A percentile compares a stretch with the other conserved stretches of the same genome.
These are phyloP conservation scores for Nothura maculosa DNA, from an alignment of 2,797 vertebrate species.

Conservation along the genomic window DNA sequence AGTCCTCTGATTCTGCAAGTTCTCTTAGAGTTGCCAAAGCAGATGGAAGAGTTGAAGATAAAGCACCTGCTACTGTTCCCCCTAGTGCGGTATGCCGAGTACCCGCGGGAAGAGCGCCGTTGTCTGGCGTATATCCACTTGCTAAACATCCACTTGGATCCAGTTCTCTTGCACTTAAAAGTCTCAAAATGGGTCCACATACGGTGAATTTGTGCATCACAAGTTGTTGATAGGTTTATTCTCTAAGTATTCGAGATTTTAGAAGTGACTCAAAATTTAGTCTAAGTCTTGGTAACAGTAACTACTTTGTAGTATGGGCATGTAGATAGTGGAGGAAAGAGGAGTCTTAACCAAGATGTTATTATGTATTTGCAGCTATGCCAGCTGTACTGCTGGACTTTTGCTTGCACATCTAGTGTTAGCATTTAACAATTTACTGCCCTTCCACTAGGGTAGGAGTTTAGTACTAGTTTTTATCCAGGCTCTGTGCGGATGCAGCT, in stretches of 20 bases:
- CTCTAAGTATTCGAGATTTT: background rate
- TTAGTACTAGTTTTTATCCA: background rate
- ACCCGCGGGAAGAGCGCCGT: background rate
- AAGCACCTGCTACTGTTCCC: slow-evolving; percentile 82
- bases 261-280: background rate
- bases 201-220: background rate
- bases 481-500: background rate
- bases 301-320: background rate
- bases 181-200: background rate
- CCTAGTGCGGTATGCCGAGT: slow-evolving; percentile 87
- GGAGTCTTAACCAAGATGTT: background rate
- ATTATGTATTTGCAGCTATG: background rate
- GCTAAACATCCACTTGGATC: fast-evolving
- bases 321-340: background rate
- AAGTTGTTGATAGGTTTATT: background rate
- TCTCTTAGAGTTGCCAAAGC: slow-evolving; percentile 91
- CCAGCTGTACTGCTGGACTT: background rate
- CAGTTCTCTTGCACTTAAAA: background rate
- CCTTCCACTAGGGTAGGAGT: background rate
- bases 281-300: background rate
- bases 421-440: background rate
- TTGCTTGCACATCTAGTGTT: background rate
- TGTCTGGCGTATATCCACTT: background rate
- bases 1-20: slow-evolving; percentile 87
- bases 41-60: slow-evolving; percentile 92